Base-by-base conservation (phyloP, 2,888 invertebrate species). In the Cheilosia vulpina region DNA sequence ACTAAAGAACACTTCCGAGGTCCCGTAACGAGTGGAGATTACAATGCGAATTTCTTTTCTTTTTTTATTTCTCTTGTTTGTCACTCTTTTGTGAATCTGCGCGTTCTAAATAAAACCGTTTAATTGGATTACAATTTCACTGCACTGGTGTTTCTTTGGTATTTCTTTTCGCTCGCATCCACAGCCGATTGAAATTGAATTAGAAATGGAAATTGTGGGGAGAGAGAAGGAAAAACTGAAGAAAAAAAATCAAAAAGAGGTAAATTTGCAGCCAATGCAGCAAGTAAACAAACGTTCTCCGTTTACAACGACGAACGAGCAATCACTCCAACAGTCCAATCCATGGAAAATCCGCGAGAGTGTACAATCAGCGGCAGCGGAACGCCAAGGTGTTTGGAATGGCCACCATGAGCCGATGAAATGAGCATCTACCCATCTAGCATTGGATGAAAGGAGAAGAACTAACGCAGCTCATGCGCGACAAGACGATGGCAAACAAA, bases 81-180 rank as follows among this genome's bases (percentile, higher is more conserved):
- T 27, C 43, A 7, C 27, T 53, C 17, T 19, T 27, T 47, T 65
- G 19, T 17, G 38, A 31, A 50, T 58, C 53, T 17, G 55, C 47
- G 63, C 58, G 57, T 66, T 75, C 76, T 68, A 68, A 58, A 68
- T 58, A 52, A 47, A 53, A 76, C 58, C 52, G 47, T 69, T 71
- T 84, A 84, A 84, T 84, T 84, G 41, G 75, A 84, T 84, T 80
- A 84, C 17, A 78, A 65, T 79, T 84, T 69, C 65, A 79, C 65
- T 73, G 43, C 58, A 81, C 63, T 31, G 45, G 45, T n/a, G 71
- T 77, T 11, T 79, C 83, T 75, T 79, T 84, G 83, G 79, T 84
- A 83, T 71, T 47, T 60, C 4, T 38, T 65, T 63, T 47, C 31
- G 19, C 50, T 24, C 15, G 4, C 38, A 45, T 47, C 34, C 34